Conservation (phyloP, 2,113 vertebrate species). For the Lates calcarifer region DNA sequence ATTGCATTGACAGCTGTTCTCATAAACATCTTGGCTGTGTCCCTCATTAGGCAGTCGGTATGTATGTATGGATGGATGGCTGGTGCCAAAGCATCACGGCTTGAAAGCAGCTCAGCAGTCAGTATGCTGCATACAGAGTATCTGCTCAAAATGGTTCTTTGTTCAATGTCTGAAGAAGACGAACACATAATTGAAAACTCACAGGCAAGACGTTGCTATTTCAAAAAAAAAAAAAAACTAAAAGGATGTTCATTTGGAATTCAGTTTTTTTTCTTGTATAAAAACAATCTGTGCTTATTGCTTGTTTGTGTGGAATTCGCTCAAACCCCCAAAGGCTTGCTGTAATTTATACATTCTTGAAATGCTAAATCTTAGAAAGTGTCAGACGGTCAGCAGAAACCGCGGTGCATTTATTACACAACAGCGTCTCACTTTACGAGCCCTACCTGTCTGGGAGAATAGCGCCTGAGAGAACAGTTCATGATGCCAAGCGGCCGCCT, state of each 20-base stretch:
- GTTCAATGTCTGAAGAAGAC: background rate
- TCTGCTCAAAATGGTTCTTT: background rate
- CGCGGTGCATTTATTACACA: constrained; percentile 25
- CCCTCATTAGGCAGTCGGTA: constrained; percentile 5
- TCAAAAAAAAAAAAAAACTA: background rate
- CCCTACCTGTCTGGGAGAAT: constrained; percentile 54
- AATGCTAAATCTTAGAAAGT: constrained; percentile 40
- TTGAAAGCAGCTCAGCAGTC: background rate
- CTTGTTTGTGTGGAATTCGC: constrained; percentile 11
- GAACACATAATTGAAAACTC: background rate
- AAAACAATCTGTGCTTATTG: background rate
- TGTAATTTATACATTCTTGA: constrained; percentile 34
- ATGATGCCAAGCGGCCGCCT: constrained; percentile 21
- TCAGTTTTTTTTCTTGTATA: background rate
- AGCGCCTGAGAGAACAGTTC: constrained; percentile 16
- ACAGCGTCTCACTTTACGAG: constrained; percentile 30
- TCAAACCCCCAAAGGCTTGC: background rate
- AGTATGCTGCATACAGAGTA: background rate
- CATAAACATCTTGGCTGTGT: constrained; percentile 10
- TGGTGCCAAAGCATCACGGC: background rate
- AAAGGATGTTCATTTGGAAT: background rate
- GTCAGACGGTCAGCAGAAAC: constrained; percentile 53
- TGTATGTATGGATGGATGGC: background rate
- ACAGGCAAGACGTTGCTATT: background rate
- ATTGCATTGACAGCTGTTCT: constrained; percentile 25